A percentile compares a stretch with the other conserved stretches of the same genome.
Conservation (phyloP, 2,797 vertebrate genomes). For the Chelidonichthys spinosus region DNA sequence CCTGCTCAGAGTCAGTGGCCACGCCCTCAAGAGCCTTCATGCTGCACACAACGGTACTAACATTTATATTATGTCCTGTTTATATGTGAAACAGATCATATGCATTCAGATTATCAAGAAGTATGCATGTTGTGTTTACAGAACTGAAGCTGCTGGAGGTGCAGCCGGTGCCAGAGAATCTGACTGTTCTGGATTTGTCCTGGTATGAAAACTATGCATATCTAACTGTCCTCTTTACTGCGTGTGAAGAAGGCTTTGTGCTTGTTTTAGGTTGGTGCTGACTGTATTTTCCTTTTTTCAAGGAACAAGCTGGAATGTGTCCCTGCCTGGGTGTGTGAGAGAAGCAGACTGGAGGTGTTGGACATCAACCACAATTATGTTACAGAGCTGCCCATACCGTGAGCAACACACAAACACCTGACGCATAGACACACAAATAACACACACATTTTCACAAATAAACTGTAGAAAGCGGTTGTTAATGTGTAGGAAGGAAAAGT, state of each 20-base stretch:
- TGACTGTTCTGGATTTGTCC: slow-evolving; percentile 93
- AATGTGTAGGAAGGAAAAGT: neutral
- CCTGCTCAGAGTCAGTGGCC: slow-evolving; percentile 87
- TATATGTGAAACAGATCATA: neutral
- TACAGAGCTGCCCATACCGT: slow-evolving; percentile 91
- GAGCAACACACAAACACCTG: slow-evolving; percentile 67
- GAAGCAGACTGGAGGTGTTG: slow-evolving; percentile 92
- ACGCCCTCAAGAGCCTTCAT: slow-evolving; percentile 89
- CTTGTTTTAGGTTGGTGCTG: slow-evolving; percentile 11
- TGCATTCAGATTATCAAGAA: neutral
- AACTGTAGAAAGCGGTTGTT: neutral
- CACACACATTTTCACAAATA: neutral
- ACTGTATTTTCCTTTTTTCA: slow-evolving; percentile 39
- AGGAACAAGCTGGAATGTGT: slow-evolving; percentile 92
- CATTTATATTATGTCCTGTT: no score
- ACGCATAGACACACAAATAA: neutral
- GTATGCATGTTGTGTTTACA: slow-evolving; percentile 58
- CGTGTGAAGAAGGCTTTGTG: neutral
- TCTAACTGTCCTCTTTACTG: slow-evolving; percentile 30
- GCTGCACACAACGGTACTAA: slow-evolving; percentile 90
- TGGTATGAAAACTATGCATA: slow-evolving; percentile 83
- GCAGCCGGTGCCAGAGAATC: slow-evolving; percentile 89
- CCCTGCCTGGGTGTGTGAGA: slow-evolving; percentile 93
- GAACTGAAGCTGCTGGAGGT: slow-evolving; percentile 92
- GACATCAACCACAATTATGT: slow-evolving; percentile 93